Evolutionary conservation across 2,113 vertebrate species (phyloP).

Genomic region (Plestiodon gilberti): DNA sequence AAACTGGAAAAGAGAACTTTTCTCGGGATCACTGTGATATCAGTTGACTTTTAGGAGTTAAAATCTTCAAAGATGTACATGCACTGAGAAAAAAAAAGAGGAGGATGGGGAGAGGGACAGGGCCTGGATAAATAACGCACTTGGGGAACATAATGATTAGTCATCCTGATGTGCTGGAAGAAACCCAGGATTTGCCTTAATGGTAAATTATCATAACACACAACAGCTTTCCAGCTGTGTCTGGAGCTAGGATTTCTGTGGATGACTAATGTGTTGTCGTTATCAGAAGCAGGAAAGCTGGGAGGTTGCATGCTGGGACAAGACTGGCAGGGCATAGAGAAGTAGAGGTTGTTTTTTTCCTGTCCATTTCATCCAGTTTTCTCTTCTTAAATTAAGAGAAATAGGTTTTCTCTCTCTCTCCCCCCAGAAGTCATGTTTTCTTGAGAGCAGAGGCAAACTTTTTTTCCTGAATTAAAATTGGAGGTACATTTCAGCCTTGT

Average conservation of each 20-base stretch:
- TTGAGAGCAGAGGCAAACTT: too few relatives aligned
- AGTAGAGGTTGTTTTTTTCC: not conserved
- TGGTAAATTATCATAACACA: slow-evolving; percentile 10
- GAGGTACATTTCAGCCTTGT: too few relatives aligned
- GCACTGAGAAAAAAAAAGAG: not conserved
- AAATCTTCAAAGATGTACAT: not conserved
- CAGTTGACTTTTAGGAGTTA: not conserved
- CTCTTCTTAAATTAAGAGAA: not conserved
- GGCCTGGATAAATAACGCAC: not conserved
- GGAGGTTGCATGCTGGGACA: slow-evolving; percentile 3
- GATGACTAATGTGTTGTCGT: slow-evolving; percentile 18
- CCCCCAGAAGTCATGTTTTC: too few relatives aligned
- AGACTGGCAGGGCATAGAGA: slow-evolving; percentile 17
- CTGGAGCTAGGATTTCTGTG: not conserved
- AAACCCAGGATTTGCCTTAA: not conserved
- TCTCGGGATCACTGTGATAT: not conserved
- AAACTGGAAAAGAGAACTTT: not conserved
- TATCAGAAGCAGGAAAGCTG: not conserved
- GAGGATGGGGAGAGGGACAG: not conserved
- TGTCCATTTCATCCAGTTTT: not conserved
- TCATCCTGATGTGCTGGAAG: not conserved
- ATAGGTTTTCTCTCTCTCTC: too few relatives aligned
- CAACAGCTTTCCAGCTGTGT: slow-evolving; percentile 22
- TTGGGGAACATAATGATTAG: slow-evolving; percentile 1
- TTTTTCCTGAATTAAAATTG: too few relatives aligned